Base-by-base conservation (phyloP, 1,140 invertebrate species). In the Aphidius ervi region DNA sequence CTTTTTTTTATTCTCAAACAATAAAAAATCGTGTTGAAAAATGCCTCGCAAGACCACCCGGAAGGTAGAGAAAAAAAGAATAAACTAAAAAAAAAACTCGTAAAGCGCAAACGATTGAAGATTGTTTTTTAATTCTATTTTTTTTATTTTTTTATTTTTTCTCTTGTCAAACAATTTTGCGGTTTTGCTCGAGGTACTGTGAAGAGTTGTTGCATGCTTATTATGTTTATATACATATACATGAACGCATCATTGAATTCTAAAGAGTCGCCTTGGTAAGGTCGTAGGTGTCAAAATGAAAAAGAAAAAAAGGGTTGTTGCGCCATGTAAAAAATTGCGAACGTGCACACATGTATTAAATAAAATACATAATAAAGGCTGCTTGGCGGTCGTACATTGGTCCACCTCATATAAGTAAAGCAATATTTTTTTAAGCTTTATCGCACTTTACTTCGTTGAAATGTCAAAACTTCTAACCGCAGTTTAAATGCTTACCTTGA, bases 381-480 rank as follows among this genome's bases (percentile, higher is more conserved):
- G 23, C 23, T 31, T 31, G 23, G 23, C 23, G 23, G 23, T 31
- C 4, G 23, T 31, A 31, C 23, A 31, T 31, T 31, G 23, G 23
- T 31, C 23, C 23, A 31, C 23, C 23, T 31, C 23, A 31, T 31
- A 31, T 10, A 65, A 65, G 63, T 61, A 43, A 61, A 58, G 72
- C 68, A 70, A 71, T 74, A 75, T 74, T 68, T 72, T 72, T 63
- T 66, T 65, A 62, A 65, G 66, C 65, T 75, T 75, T 75, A 75
- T 75, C 68, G 72, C 65, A 66, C 37, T 63, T 49, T 71, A 66
- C 67, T 65, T 66, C 65, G 58, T 43, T 49, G 67, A 69, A 68
- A 64, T 49, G 60, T 58, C 61, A 53, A 58, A 58, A 52, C 37
- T 48, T 46, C n/a, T 41, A 39, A 63, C 62, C 57, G 53, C 62